Percentiles rank a stretch among this genome's conserved stretches.
Conservation (phyloP, 2,888 invertebrate genomes). For the Agapostemon virescens region DNA sequence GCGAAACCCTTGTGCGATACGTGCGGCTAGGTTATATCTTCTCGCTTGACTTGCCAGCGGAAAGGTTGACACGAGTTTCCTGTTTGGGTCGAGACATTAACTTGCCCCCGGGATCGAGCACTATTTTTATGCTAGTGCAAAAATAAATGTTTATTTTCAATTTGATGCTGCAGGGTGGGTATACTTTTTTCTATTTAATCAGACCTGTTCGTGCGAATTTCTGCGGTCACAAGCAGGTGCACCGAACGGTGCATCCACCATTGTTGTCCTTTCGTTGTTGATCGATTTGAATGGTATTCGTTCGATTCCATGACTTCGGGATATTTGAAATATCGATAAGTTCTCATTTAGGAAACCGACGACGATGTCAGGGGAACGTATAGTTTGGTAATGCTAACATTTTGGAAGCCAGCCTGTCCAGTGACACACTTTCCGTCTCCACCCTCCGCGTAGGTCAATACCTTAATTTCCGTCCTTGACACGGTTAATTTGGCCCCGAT, state of each 20-base stretch:
- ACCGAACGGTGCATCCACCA: neutral
- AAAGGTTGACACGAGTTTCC: neutral
- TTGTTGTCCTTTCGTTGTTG: neutral
- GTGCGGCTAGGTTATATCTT: neutral
- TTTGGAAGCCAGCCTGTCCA: neutral
- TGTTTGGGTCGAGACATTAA: slow-evolving; percentile 1
- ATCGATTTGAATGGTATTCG: neutral
- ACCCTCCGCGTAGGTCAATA: slow-evolving; percentile 24
- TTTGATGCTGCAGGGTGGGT: neutral
- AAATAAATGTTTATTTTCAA: slow-evolving; percentile 12
- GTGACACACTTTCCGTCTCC: slow-evolving; percentile 11
- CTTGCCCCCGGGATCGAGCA: neutral
- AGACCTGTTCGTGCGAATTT: neutral
- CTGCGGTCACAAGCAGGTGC: neutral
- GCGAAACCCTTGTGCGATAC: slow-evolving; percentile 20
- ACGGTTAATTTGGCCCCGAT: slow-evolving; percentile 43
- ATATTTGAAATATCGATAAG: neutral
- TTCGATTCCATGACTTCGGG: neutral
- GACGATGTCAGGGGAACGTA: neutral
- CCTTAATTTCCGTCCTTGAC: slow-evolving; percentile 55
- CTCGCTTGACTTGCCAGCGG: neutral
- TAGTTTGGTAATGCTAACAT: neutral
- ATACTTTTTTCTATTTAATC: neutral
- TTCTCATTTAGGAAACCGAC: fast-evolving
- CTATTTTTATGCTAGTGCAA: slow-evolving; percentile 34